Conservation (phyloP, 2,888 invertebrate genomes). For the Patella pellucida region DNA sequence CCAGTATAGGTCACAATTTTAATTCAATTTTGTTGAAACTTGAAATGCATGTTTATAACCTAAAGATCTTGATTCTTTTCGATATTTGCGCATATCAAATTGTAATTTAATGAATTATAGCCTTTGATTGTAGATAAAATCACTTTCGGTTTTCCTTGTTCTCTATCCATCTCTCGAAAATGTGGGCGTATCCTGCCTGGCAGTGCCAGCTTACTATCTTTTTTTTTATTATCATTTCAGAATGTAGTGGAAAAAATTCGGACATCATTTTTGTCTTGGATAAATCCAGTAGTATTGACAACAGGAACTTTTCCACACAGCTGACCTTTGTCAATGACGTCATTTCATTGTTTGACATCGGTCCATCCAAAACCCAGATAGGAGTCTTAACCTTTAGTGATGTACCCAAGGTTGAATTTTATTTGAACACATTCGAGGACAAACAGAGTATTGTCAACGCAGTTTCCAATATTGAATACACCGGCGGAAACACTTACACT, state of each 20-base stretch:
- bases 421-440: slow-evolving; percentile 44
- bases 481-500: slow-evolving; percentile 57
- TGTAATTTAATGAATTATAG: too few relatives aligned
- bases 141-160: too few relatives aligned
- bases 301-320: slow-evolving; percentile 50
- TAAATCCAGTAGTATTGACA: slow-evolving; percentile 52
- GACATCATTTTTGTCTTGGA: slow-evolving; percentile 58
- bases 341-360: slow-evolving; percentile 51
- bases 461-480: slow-evolving; percentile 50
- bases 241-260: slow-evolving; percentile 50
- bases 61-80: too few relatives aligned
- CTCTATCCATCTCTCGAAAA: too few relatives aligned
- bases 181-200: too few relatives aligned
- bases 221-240: slow-evolving; percentile 27
- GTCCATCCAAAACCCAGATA: slow-evolving; percentile 52
- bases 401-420: slow-evolving; percentile 48
- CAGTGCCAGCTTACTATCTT: too few relatives aligned
- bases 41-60: too few relatives aligned
- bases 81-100: too few relatives aligned
- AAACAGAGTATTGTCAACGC: slow-evolving; percentile 34
- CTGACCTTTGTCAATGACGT: slow-evolving; percentile 54
- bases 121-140: too few relatives aligned
- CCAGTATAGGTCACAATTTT: too few relatives aligned
- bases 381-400: slow-evolving; percentile 53
- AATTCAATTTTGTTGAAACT: too few relatives aligned